phyloP scores from a whole-genome alignment of 2,113 vertebrate genomes.

The Aegypius monachus region DNA sequence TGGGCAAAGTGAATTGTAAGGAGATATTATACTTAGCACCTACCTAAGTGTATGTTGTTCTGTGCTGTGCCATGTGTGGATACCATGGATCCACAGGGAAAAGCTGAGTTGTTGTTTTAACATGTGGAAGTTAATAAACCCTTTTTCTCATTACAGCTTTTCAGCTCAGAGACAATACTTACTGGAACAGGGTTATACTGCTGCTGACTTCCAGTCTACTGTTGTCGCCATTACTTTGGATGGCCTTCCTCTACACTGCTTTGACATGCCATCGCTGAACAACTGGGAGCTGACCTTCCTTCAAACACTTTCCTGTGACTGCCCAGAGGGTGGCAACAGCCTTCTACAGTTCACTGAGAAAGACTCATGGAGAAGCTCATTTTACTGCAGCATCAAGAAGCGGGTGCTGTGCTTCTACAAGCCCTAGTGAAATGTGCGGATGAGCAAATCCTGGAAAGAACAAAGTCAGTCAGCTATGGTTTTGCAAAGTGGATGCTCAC shows the following conservation, averaged over 20 bases:
- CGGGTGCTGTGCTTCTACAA: neutral
- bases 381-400: neutral
- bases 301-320: neutral
- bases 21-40: neutral
- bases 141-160: neutral
- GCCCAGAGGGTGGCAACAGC: constrained; percentile 18
- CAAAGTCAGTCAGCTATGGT: neutral
- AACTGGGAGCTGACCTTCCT: neutral
- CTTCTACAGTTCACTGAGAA: neutral
- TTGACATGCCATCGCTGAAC: neutral
- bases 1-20: neutral
- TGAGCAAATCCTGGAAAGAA: neutral
- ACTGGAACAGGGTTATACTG: neutral
- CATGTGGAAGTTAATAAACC: neutral
- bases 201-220: neutral
- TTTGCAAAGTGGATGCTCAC: neutral
- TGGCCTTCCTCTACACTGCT: neutral
- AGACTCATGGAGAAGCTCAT: neutral
- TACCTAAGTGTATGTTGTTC: neutral
- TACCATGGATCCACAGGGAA: neutral
- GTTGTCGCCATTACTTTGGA: neutral
- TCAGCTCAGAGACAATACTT: neutral
- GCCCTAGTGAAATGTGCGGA: neutral
- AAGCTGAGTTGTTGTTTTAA: neutral
- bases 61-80: neutral